Conservation (phyloP, 1,140 invertebrate genomes). For the Pygmarrhopalites habei region DNA sequence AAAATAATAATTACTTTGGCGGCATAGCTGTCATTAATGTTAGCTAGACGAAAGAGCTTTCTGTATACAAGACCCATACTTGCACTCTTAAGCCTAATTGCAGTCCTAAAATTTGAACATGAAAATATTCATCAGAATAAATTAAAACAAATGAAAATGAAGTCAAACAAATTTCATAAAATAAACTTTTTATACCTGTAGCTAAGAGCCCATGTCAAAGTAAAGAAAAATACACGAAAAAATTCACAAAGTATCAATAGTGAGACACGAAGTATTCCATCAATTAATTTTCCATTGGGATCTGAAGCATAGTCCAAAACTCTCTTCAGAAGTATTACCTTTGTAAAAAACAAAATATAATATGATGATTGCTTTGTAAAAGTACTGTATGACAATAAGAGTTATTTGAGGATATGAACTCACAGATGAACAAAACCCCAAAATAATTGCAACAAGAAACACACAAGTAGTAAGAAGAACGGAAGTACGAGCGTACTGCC, state of each 20-base stretch:
- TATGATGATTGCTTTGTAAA: background rate
- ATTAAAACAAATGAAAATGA: too few species aligned
- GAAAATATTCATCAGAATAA: constrained; percentile 5
- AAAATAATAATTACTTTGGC: constrained; percentile 52
- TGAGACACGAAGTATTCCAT: constrained; percentile 51
- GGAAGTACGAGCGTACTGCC: constrained; percentile 53
- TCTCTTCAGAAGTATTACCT: constrained; percentile 54
- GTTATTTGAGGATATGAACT: constrained; percentile 40
- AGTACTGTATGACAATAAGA: background rate
- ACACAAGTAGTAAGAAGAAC: constrained; percentile 50
- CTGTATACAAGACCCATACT: constrained; percentile 56
- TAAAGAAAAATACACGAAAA: constrained; percentile 51
- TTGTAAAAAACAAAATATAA: constrained; percentile 36
- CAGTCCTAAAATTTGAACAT: constrained; percentile 47
- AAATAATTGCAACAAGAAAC: constrained; percentile 49
- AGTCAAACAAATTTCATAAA: background rate
- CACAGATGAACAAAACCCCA: constrained; percentile 59
- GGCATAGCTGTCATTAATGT: constrained; percentile 51
- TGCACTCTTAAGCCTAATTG: constrained; percentile 54
- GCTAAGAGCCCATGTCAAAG: constrained; percentile 55
- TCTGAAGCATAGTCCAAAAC: constrained; percentile 50
- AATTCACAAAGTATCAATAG: constrained; percentile 52
- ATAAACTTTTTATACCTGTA: constrained; percentile 43
- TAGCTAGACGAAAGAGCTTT: constrained; percentile 55
- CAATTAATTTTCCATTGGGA: constrained; percentile 42